Conservation (phyloP, 2,888 invertebrate genomes). For the Cinara cedri region DNA sequence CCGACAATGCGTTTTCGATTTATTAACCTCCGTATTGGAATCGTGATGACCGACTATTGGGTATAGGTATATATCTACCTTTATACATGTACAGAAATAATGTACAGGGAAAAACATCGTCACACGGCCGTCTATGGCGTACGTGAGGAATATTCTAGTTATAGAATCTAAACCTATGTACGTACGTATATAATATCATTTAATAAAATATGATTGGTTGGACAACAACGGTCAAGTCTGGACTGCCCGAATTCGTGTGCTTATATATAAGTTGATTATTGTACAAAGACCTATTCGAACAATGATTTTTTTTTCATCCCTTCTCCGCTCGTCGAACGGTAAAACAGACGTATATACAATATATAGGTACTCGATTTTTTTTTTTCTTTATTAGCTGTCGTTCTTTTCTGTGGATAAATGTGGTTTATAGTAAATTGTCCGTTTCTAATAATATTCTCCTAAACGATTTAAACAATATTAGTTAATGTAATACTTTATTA, state of each 20-base stretch:
- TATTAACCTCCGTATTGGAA: constrained; percentile 21
- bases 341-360: not conserved
- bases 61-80: not conserved
- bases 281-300: not conserved
- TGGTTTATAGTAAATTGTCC: too few species aligned
- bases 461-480: too few species aligned
- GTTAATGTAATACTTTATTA: too few species aligned
- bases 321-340: constrained; percentile 7
- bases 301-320: not conserved
- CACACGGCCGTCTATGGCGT: constrained; percentile 7
- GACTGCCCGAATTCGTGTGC: not conserved
- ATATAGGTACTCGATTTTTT: too few species aligned
- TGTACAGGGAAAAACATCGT: constrained; percentile 18
- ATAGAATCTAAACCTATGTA: too few species aligned
- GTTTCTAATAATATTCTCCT: too few species aligned
- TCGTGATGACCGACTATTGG: constrained; percentile 48
- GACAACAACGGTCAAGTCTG: not conserved
- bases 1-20: constrained; percentile 32
- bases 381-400: too few species aligned
- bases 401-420: too few species aligned
- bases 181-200: constrained; percentile 5
- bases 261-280: constrained; percentile 26
- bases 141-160: constrained; percentile 34
- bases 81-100: constrained; percentile 16
- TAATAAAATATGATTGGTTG: constrained; percentile 8